Percentiles rank a stretch among this genome's conserved stretches.
Conservation (phyloP, 35 echinoderm and acorn worm species). For the Anneissia japonica region DNA sequence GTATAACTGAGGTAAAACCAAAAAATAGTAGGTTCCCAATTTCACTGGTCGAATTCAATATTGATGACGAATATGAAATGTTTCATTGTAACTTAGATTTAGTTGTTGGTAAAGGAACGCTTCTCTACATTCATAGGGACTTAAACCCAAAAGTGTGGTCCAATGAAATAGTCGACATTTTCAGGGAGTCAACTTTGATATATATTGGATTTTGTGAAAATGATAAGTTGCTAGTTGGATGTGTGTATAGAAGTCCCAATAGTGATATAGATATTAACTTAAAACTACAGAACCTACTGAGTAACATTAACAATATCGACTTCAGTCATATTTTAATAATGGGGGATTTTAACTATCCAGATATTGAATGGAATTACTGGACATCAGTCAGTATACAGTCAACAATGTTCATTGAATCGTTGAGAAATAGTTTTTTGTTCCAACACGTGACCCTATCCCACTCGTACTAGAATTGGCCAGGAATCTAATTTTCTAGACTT, state of each 20-base stretch:
- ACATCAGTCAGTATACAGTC: background rate
- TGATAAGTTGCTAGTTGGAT: conserved; percentile 13
- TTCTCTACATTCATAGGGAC: background rate
- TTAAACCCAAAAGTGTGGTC: background rate
- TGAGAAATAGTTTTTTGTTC: background rate
- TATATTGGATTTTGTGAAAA: background rate
- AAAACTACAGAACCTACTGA: background rate
- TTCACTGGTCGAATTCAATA: background rate
- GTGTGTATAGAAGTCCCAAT: conserved; percentile 20
- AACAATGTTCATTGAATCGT: background rate
- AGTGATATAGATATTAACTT: too few species aligned
- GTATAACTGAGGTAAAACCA: conserved; percentile 1
- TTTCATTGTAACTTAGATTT: background rate
- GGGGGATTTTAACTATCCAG: conserved; percentile 12
- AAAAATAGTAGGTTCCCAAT: background rate
- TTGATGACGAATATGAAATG: background rate
- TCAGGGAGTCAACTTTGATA: background rate
- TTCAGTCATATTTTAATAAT: background rate
- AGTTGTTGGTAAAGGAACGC: background rate
- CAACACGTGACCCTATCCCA: background rate
- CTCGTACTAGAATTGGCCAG: background rate
- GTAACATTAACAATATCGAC: background rate
- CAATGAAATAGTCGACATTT: background rate
- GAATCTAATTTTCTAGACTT: background rate
- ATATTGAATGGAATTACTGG: background rate